Conservation (phyloP, 2,113 vertebrate species). For the Atherinomorus stipes region DNA sequence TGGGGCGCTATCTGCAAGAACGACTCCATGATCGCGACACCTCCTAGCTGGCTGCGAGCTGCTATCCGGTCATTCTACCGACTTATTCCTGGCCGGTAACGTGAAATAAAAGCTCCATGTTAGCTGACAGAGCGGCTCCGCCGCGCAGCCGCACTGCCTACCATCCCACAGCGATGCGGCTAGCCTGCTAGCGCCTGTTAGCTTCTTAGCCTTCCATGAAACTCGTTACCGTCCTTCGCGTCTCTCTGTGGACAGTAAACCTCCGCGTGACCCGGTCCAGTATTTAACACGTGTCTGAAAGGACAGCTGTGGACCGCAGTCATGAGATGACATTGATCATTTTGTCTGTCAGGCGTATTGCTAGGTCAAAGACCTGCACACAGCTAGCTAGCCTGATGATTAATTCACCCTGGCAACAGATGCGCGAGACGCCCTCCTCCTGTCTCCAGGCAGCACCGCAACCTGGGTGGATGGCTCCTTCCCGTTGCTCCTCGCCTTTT, state of each 20-base stretch:
- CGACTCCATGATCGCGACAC: constrained; percentile 84
- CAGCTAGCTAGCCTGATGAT: constrained; percentile 50
- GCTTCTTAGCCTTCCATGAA: constrained; percentile 30
- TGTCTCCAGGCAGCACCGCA: constrained; percentile 21
- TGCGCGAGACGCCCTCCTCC: constrained; percentile 39
- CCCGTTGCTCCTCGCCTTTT: not conserved
- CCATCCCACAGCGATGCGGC: constrained; percentile 21
- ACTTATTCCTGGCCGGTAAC: not conserved
- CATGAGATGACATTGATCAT: constrained; percentile 43
- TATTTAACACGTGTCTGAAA: not conserved
- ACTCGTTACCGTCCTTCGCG: constrained; percentile 18
- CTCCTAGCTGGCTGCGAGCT: constrained; percentile 37
- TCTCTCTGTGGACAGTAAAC: not conserved
- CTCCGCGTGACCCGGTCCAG: not conserved
- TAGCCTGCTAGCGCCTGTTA: constrained; percentile 57
- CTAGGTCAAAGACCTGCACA: not conserved
- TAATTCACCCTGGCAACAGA: constrained; percentile 72
- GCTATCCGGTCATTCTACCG: constrained; percentile 39
- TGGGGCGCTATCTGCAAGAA: constrained; percentile 94
- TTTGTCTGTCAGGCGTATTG: constrained; percentile 15
- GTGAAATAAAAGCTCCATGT: constrained; percentile 27
- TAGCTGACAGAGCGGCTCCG: constrained; percentile 25
- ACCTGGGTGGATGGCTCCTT: constrained; percentile 37
- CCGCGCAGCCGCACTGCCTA: constrained; percentile 29
- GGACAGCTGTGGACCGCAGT: not conserved